Conservation (phyloP, 1,140 invertebrate genomes). For the Plutomurus gul region DNA sequence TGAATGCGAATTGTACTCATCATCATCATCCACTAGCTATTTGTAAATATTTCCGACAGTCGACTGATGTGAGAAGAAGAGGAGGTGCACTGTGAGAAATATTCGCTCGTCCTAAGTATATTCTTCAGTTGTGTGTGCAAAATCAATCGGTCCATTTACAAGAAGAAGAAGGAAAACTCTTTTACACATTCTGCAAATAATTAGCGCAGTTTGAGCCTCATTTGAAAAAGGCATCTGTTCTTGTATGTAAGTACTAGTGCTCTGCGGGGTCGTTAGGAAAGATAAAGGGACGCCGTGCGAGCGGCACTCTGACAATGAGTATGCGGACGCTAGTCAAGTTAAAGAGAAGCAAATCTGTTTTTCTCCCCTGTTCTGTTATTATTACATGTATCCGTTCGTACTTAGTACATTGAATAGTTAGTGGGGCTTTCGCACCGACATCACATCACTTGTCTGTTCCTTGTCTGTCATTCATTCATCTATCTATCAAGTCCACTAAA, state of each 20-base stretch:
- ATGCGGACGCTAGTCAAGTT: background rate
- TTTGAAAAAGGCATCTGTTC: background rate
- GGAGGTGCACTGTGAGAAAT: no score
- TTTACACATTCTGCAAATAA: no score
- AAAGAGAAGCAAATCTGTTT: constrained; percentile 1
- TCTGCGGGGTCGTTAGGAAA: background rate
- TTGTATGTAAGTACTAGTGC: background rate
- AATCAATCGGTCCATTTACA: no score
- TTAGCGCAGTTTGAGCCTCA: no score
- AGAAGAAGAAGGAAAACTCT: no score
- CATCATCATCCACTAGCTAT: no score
- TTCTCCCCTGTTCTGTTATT: background rate
- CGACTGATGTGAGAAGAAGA: no score
- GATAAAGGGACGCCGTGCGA: constrained; percentile 4
- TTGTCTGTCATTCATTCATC: constrained; percentile 13
- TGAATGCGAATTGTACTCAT: no score
- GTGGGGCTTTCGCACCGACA: background rate
- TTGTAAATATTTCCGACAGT: no score
- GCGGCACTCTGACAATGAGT: no score
- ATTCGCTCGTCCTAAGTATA: no score
- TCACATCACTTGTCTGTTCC: constrained; percentile 11
- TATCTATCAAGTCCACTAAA: constrained; percentile 7
- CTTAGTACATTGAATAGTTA: constrained; percentile 1
- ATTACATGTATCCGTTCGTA: background rate
- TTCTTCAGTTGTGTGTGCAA: no score